phyloP scores from a whole-genome alignment of 2,113 vertebrate genomes.

The Probosciger aterrimus region DNA sequence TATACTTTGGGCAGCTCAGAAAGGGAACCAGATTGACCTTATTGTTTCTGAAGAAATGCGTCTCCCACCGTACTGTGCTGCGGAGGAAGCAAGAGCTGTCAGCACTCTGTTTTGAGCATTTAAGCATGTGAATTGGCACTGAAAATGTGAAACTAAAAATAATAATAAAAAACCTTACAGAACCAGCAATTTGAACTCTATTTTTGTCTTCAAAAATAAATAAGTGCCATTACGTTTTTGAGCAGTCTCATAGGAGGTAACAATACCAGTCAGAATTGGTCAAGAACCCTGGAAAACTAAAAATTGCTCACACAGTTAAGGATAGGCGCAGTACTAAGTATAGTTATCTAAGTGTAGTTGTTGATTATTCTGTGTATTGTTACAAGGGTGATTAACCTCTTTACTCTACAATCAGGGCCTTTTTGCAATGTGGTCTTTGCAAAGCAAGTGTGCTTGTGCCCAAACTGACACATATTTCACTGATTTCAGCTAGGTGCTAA shows the following conservation, averaged over 20 bases:
- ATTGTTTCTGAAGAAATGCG: neutral
- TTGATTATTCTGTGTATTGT: neutral
- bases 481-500: neutral
- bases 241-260: neutral
- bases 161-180: neutral
- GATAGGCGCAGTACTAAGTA: neutral
- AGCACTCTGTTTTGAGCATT: neutral
- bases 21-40: slow-evolving; percentile 33
- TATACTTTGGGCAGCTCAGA: slow-evolving; percentile 37
- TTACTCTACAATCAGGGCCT: neutral
- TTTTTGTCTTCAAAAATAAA: slow-evolving; percentile 24
- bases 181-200: neutral
- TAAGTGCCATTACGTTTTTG: neutral
- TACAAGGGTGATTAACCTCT: neutral
- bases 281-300: neutral
- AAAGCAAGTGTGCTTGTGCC: neutral
- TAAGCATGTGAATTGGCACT: neutral
- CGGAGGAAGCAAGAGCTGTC: slow-evolving; percentile 4
- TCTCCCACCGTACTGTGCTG: neutral
- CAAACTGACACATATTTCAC: neutral
- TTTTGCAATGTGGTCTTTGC: neutral
- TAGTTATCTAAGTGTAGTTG: neutral
- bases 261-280: neutral
- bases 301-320: neutral
- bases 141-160: neutral